Evolutionary conservation across 1,140 invertebrate species (phyloP), one percentile per base, ranked within the genome.

Genomic region (Caenorhabditis latens): DNA sequence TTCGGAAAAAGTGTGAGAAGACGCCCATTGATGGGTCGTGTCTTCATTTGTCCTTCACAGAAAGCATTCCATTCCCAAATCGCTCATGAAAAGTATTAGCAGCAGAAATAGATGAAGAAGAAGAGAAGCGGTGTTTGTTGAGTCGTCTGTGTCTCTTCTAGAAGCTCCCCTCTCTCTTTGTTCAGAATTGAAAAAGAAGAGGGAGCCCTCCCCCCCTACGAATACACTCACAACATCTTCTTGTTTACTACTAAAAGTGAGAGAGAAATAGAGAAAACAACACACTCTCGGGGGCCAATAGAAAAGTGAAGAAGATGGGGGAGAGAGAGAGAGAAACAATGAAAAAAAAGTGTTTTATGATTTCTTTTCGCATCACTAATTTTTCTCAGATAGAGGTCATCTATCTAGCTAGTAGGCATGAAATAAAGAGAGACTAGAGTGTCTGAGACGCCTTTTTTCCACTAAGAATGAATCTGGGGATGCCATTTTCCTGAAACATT

Each of bases 121-220:
- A 53, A 53, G 11, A 53, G 50, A 53, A 53, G 40, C n/a, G 40
- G 71, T 46, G 67, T 79, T 79, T 79, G 46, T 79, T 71, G 7
- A 0, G 65, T 24, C 11, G 71, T 79, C 71, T 79, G 71, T 50
- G 71, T 79, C 43, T 79, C 71, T n/a, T 32, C 42, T 71, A 21
- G 53, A 71, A 16, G 40, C 42, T 46, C 32, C 61, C 6, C n/a
- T 43, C 42, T 43, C 65, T 71, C 42, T 43, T 40, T 71, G 21
- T 79, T 79, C 71, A 24, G 71, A 79, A 50, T 24, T 50, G 71
- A 79, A 43, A 79, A 50, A 50, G 13, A 79, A 79, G 19, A 16
- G 65, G 46, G 65, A 43, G 16, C 43, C 40, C 24, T 24, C 24
- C 61, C 32, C 32, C 32, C 2, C 32, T 32, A 32, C 61, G n/a